Conservation (phyloP, 2,113 vertebrate species). For the Neomonachus schauinslandi region DNA sequence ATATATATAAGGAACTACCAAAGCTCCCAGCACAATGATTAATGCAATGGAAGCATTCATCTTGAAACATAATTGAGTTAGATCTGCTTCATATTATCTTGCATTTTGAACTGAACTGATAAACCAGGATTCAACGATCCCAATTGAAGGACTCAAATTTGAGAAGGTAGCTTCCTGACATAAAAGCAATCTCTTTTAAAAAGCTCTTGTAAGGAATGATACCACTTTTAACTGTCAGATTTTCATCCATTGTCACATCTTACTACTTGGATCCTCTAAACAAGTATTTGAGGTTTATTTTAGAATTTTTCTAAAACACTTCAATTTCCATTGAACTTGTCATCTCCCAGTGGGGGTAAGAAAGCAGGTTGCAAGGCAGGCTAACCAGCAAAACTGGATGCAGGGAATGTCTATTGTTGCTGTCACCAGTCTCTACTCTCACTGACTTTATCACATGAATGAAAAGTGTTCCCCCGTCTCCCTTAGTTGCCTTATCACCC, state of each 20-base stretch:
- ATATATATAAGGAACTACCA: no score
- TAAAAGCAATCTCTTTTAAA: slow-evolving; percentile 57
- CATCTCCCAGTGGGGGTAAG: background rate
- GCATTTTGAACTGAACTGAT: background rate
- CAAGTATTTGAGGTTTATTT: slow-evolving; percentile 68
- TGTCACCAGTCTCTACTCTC: background rate
- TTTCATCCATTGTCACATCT: slow-evolving; percentile 60
- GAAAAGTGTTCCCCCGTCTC: accelerated
- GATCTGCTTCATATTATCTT: background rate
- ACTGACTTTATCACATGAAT: background rate
- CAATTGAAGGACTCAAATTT: background rate
- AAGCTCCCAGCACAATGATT: background rate
- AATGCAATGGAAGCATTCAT: background rate
- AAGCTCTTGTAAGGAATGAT: background rate
- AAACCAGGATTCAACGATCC: background rate
- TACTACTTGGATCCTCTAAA: slow-evolving; percentile 62
- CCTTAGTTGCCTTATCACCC: background rate
- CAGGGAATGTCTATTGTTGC: no score
- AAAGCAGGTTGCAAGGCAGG: background rate
- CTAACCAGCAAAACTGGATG: background rate
- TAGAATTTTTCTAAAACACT: slow-evolving; percentile 59
- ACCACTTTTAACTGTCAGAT: slow-evolving; percentile 8
- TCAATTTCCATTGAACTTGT: slow-evolving; percentile 2
- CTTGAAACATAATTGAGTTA: background rate
- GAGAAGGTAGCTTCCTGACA: slow-evolving; percentile 15